A percentile compares a stretch with the other conserved stretches of the same genome.
phyloP scores from a whole-genome alignment of 1,140 invertebrate species.

The Aplysia californica region DNA sequence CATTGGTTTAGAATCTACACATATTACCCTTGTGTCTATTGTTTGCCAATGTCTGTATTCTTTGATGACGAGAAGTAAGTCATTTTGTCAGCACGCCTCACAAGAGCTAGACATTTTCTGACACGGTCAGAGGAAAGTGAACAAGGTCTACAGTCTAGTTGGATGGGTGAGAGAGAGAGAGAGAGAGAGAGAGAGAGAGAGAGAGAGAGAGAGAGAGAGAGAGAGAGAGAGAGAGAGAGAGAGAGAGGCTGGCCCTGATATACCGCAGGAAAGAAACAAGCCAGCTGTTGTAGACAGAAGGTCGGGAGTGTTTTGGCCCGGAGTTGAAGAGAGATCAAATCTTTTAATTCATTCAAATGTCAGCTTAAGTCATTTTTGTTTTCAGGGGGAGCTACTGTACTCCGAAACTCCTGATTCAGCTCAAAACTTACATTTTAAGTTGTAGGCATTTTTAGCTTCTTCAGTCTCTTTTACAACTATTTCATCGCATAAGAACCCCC shows the following conservation, averaged over 20 bases:
- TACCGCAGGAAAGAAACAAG: neutral
- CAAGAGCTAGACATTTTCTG: neutral
- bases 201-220: neutral
- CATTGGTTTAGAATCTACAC: neutral
- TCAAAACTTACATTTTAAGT: neutral
- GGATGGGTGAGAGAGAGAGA: neutral
- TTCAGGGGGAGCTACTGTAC: neutral
- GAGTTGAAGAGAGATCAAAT: neutral
- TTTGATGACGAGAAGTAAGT: neutral
- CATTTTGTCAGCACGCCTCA: neutral
- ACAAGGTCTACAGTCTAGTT: neutral
- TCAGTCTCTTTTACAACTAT: too few relatives aligned
- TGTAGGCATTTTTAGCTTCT: too few relatives aligned
- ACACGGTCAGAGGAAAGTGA: neutral
- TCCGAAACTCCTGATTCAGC: neutral
- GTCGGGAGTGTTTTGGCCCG: neutral
- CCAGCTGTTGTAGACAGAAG: neutral
- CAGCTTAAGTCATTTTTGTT: neutral
- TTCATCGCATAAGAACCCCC: too few relatives aligned
- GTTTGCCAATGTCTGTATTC: neutral
- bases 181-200: conserved; percentile 7
- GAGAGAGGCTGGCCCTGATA: neutral
- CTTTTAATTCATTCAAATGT: neutral
- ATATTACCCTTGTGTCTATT: neutral
- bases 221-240: conserved; percentile 17